Evolutionary conservation across 2,888 invertebrate species (phyloP).

Genomic region (Barypeithes pellucidus): DNA sequence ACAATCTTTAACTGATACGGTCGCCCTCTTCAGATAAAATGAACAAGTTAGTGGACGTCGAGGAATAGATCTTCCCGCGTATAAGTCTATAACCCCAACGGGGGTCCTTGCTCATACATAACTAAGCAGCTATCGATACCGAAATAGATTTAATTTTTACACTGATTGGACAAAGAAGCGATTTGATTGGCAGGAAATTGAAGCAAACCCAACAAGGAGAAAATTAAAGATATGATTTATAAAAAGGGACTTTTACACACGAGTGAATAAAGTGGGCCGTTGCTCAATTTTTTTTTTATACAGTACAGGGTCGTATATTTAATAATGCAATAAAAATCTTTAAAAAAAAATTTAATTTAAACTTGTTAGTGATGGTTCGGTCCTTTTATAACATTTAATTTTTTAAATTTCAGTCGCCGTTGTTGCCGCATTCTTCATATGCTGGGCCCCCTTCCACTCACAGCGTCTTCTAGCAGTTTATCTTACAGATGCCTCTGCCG

Average conservation of each 20-base stretch:
- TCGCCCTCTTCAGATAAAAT: too few relatives aligned
- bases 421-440: slow-evolving; percentile 90
- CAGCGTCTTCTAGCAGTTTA: slow-evolving; percentile 89
- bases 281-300: too few relatives aligned
- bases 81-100: too few relatives aligned
- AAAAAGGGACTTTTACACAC: neutral
- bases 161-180: neutral
- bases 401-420: slow-evolving; percentile 80
- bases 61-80: too few relatives aligned
- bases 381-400: slow-evolving; percentile 25
- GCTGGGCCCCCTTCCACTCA: slow-evolving; percentile 95
- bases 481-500: slow-evolving; percentile 70
- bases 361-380: too few relatives aligned
- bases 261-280: neutral
- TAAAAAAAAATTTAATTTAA: too few relatives aligned
- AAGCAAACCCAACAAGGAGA: slow-evolving; percentile 6
- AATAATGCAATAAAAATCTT: too few relatives aligned
- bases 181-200: slow-evolving; percentile 3
- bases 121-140: too few relatives aligned
- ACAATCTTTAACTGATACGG: too few relatives aligned
- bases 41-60: too few relatives aligned
- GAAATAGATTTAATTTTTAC: slow-evolving; percentile 14
- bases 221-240: slow-evolving; percentile 10
- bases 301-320: too few relatives aligned
- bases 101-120: too few relatives aligned